Conservation (phyloP, 2,797 vertebrate genomes). For the Oreochromis mossambicus region DNA sequence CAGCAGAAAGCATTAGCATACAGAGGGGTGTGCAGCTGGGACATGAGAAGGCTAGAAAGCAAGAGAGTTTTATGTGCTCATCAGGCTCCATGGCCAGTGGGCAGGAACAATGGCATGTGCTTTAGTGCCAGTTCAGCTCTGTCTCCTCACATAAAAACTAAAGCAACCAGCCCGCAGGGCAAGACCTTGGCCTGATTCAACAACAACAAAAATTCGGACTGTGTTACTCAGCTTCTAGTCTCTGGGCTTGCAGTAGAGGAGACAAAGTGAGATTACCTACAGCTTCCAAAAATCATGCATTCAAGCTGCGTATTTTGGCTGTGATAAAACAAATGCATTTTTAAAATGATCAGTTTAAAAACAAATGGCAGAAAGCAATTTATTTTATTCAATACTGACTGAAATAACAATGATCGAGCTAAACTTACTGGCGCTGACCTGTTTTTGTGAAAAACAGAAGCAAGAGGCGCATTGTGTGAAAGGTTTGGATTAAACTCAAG, state of each 20-base stretch:
- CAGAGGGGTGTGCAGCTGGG: neutral
- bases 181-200: neutral
- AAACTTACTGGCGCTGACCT: neutral
- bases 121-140: slow-evolving; percentile 5
- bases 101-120: slow-evolving; percentile 48
- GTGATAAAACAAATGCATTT: neutral
- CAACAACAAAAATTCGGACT: slow-evolving; percentile 6
- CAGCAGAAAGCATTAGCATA: neutral
- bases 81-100: slow-evolving; percentile 21
- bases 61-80: slow-evolving; percentile 1
- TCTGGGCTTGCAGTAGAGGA: neutral
- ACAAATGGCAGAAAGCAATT: neutral
- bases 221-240: neutral
- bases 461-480: neutral
- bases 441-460: neutral
- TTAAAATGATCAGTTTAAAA: neutral
- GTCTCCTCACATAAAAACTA: slow-evolving; percentile 24
- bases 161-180: neutral
- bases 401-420: neutral
- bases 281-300: neutral
- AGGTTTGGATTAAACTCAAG: neutral
- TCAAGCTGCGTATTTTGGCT: neutral
- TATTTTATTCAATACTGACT: neutral
- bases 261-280: neutral
- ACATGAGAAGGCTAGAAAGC: neutral